Percentiles rank a stretch among this genome's conserved stretches.
Evolutionary conservation across 2,797 vertebrate genomes (phyloP).

Genomic region (Poliocrania exsul): DNA sequence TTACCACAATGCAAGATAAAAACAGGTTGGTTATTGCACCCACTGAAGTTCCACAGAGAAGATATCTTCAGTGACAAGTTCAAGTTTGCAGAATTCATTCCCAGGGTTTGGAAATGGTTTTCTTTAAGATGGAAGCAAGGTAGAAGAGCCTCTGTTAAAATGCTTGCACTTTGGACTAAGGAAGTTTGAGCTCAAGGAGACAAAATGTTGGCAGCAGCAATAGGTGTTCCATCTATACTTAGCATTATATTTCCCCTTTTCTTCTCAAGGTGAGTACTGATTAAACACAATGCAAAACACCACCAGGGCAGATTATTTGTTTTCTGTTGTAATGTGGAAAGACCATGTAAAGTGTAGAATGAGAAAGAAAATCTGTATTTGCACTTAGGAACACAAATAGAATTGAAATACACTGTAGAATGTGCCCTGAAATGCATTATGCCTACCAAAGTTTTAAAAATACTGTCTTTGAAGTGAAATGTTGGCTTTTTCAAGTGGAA

Average conservation of each 20-base stretch:
- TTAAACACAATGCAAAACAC: neutral
- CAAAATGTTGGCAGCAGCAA: neutral
- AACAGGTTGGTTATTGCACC: neutral
- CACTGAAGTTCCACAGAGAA: neutral
- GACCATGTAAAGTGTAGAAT: neutral
- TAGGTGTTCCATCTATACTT: neutral
- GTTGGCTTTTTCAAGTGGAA: neutral
- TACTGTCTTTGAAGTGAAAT: neutral
- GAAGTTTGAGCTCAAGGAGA: neutral
- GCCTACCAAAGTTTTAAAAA: neutral
- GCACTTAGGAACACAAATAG: neutral
- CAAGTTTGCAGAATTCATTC: neutral
- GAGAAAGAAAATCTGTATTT: neutral
- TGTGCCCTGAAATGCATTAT: neutral
- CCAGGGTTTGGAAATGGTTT: neutral
- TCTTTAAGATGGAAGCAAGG: neutral
- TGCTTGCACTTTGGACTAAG: neutral
- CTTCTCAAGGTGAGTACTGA: neutral
- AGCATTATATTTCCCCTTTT: neutral
- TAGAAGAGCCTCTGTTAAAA: neutral
- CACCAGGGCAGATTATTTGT: neutral
- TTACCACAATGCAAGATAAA: too few relatives aligned
- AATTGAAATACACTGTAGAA: neutral
- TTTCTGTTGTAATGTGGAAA: neutral
- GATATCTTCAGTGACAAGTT: neutral